phyloP scores from a whole-genome alignment of 2,888 invertebrate genomes.

The Diaprepes abbreviatus region DNA sequence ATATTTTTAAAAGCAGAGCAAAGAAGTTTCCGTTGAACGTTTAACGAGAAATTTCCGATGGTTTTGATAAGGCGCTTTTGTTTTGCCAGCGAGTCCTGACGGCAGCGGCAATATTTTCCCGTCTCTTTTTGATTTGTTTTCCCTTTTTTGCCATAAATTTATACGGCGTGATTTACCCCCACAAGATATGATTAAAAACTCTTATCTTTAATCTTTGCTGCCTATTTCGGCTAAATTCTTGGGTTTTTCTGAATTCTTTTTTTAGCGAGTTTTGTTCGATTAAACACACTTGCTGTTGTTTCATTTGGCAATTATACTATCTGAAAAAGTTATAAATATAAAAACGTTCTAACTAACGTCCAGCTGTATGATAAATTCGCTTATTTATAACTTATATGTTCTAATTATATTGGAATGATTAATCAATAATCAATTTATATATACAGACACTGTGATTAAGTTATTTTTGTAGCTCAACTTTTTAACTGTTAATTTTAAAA shows the following conservation, averaged over 20 bases:
- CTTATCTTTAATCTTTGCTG: conserved; percentile 35
- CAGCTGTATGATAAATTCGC: too few species aligned
- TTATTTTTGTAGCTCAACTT: too few species aligned
- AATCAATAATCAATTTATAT: too few species aligned
- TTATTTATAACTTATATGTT: too few species aligned
- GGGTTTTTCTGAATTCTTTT: conserved; percentile 25
- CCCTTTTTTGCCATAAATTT: conserved; percentile 44
- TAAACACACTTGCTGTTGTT: not conserved
- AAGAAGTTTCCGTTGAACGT: conserved; percentile 26
- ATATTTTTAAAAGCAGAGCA: conserved; percentile 33
- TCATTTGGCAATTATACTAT: not conserved
- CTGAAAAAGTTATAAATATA: too few species aligned
- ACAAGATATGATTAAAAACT: conserved; percentile 44
- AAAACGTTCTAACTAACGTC: too few species aligned
- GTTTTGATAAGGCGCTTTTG: conserved; percentile 42
- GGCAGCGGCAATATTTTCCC: conserved; percentile 36
- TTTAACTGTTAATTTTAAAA: too few species aligned
- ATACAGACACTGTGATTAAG: too few species aligned
- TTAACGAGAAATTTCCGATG: conserved; percentile 31
- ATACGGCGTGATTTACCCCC: conserved; percentile 36
- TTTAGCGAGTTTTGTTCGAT: not conserved
- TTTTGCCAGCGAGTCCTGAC: conserved; percentile 27
- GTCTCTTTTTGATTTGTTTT: conserved; percentile 40
- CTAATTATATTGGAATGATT: too few species aligned
- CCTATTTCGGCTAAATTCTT: conserved; percentile 19